phyloP scores from a whole-genome alignment of 2,888 invertebrate species.

The Rhagonycha lutea region DNA sequence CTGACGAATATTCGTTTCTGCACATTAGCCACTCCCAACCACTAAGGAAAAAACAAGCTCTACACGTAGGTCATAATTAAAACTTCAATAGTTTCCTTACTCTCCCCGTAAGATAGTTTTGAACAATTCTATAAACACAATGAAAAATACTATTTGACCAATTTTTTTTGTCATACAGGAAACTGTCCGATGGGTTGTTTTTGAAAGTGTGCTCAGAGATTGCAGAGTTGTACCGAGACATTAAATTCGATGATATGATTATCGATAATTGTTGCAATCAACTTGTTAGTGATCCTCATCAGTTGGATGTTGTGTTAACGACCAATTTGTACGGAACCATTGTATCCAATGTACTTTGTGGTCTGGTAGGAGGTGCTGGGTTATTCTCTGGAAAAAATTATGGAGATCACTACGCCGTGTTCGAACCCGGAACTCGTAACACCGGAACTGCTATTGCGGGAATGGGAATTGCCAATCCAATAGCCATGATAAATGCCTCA shows the following conservation, averaged over 20 bases:
- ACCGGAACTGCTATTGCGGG: constrained; percentile 95
- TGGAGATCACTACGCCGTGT: constrained; percentile 86
- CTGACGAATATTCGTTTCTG: no score
- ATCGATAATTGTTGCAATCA: constrained; percentile 99
- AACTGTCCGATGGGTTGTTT: constrained; percentile 96
- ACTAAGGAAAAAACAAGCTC: no score
- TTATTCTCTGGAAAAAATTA: constrained; percentile 91
- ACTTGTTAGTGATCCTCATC: constrained; percentile 87
- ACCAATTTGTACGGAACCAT: constrained; percentile 98
- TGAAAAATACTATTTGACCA: no score
- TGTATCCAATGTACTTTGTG: constrained; percentile 93
- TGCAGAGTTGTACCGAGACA: constrained; percentile 88
- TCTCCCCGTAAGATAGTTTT: no score
- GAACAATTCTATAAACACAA: no score
- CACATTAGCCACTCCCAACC: no score
- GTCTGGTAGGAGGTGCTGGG: constrained; percentile 96
- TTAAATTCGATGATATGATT: constrained; percentile 92
- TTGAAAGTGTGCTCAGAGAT: constrained; percentile 83
- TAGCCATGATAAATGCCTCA: constrained; percentile 94
- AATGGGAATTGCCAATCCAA: constrained; percentile 95
- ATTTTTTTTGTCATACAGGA: constrained; percentile 60
- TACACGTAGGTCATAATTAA: no score
- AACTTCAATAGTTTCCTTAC: no score
- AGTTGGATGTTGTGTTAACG: constrained; percentile 98
- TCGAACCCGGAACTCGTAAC: constrained; percentile 94